Evolutionary conservation across 2,113 vertebrate genomes (phyloP), one percentile per base, ranked within the genome.

Genomic region (Pterocles burchelli): DNA sequence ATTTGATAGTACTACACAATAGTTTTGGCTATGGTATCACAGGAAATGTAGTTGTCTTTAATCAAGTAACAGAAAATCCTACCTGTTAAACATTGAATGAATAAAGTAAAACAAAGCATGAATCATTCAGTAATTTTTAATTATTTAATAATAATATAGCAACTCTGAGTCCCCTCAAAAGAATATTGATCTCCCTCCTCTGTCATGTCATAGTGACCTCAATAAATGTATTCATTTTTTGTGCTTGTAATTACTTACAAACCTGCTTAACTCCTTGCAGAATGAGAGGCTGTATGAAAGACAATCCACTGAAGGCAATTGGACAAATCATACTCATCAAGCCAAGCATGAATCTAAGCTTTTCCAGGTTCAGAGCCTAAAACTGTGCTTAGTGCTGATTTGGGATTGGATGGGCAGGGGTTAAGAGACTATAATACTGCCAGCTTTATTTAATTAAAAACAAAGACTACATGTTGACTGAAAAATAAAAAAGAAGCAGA

Each of bases 101-200:
- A 86, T 86, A 85, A 86, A 96, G 41, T 34, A 94, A 90, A 96
- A 84, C 33, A 94, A 87, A 89, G 14, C 59, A 89, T 95, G 65
- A 95, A 95, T 94, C 11, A 92, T 95, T 94, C 87, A 95, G 48
- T 28, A 92, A 67, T 89, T 95, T 95, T 92, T 78, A 95, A 96
- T 97, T 96, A 95, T 97, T 97, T 87, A 95, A 88, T 81, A 95
- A 95, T 89, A 87, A 88, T 93, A 46, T 36, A 72, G 68, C 33
- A 84, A 75, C n/a, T 72, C 33, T 38, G 24, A 62, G 38, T 58
- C 34, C 34, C 7, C 49, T 86, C 72, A 90, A 78, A 96, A 90
- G 72, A 87, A 90, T 86, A 86, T 90, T 92, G 89, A 81, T 90
- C 68, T 92, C 18, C 24, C 33, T 94, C 24, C 34, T 92, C 29